Percentiles rank a stretch among this genome's conserved stretches.
Evolutionary conservation across 2,888 invertebrate genomes (phyloP).

Genomic region (Gymnoscelis rufifasciata): DNA sequence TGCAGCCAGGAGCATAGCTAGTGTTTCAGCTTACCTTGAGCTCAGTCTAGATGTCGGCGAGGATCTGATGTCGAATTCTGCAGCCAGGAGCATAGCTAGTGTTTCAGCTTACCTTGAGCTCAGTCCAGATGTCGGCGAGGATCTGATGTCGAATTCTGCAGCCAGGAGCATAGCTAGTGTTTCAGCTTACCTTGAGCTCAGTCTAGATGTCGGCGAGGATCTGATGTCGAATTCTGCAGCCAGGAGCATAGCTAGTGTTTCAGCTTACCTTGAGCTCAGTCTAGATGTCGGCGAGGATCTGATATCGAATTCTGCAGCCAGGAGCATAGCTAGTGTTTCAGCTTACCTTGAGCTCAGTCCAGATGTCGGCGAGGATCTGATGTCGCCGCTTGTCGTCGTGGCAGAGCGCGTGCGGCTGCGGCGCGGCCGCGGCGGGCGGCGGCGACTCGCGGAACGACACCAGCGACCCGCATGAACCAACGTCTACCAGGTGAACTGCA

Average conservation of each 20-base stretch:
- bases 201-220: conserved; percentile 82
- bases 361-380: conserved; percentile 81
- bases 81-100: background rate
- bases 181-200: conserved; percentile 74
- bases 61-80: no score
- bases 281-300: conserved; percentile 81
- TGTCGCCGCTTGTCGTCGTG: conserved; percentile 82
- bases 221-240: conserved; percentile 30
- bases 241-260: background rate
- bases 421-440: conserved; percentile 59
- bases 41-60: no score
- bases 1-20: no score
- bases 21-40: no score
- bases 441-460: conserved; percentile 74
- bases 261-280: conserved; percentile 77
- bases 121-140: conserved; percentile 81
- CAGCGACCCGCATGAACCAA: conserved; percentile 70
- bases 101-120: conserved; percentile 75
- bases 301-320: conserved; percentile 56
- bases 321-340: background rate
- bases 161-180: background rate
- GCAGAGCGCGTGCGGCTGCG: conserved; percentile 75
- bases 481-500: conserved; percentile 68
- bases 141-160: conserved; percentile 46
- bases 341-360: conserved; percentile 80